Percentiles rank a stretch among this genome's conserved stretches.
Conservation (phyloP, 2,113 vertebrate species). For the Oenanthe melanoleuca region DNA sequence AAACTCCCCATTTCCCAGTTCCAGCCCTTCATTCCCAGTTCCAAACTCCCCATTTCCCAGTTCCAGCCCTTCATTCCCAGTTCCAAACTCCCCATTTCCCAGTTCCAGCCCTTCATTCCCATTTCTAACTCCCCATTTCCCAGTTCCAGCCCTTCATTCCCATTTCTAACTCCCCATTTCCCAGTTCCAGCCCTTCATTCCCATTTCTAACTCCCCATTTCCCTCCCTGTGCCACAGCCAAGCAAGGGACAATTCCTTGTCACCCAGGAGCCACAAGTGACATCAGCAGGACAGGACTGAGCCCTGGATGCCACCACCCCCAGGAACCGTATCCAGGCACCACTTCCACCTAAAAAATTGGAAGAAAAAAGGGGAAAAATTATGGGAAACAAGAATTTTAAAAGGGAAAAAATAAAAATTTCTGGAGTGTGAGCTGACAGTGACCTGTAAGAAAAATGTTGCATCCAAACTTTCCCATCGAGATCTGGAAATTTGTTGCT, state of each 20-base stretch:
- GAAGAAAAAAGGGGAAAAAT: accelerated
- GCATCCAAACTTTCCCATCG: conserved; percentile 57
- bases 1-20: background rate
- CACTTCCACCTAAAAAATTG: background rate
- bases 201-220: accelerated
- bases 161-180: background rate
- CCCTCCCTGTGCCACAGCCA: accelerated
- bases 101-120: background rate
- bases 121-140: background rate
- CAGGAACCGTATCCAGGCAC: accelerated
- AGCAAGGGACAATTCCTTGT: background rate
- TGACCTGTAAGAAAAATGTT: conserved; percentile 52
- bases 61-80: background rate
- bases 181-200: too few relatives aligned
- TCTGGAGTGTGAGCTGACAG: conserved; percentile 31
- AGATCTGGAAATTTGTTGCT: conserved; percentile 60
- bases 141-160: background rate
- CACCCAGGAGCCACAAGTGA: background rate
- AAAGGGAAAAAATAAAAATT: background rate
- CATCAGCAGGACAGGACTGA: background rate
- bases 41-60: too few relatives aligned
- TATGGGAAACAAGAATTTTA: background rate
- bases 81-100: background rate
- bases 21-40: too few relatives aligned
- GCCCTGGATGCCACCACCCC: background rate